These are phyloP conservation scores for Chloropsis hardwickii DNA, from an alignment of 2,113 vertebrate species.

Conservation along the genomic window DNA sequence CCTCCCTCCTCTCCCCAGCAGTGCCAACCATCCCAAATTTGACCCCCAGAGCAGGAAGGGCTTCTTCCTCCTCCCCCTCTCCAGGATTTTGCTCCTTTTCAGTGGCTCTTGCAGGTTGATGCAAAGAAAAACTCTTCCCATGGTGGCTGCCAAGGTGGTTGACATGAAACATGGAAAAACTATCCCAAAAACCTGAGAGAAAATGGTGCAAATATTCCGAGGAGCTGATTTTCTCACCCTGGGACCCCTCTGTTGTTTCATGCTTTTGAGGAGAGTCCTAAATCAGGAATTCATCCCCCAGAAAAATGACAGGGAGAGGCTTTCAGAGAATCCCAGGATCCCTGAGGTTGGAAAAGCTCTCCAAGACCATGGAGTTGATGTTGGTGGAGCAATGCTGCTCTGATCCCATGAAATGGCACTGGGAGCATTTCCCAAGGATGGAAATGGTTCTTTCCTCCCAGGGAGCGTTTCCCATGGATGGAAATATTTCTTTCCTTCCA, in stretches of 20 bases:
- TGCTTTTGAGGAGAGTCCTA: background rate
- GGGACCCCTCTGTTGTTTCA: background rate
- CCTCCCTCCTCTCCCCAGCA: background rate
- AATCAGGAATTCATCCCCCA: background rate
- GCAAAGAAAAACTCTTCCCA: background rate
- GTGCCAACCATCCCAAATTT: background rate
- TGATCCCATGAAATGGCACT: background rate
- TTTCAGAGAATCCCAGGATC: background rate
- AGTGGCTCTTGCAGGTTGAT: background rate
- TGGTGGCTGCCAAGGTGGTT: background rate
- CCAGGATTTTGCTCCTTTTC: background rate
- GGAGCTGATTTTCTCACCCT: background rate
- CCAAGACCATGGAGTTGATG: background rate
- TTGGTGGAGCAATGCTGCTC: background rate
- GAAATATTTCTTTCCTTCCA: background rate
- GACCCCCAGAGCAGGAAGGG: background rate
- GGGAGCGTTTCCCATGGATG: background rate
- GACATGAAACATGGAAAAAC: background rate
- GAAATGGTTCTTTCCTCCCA: background rate
- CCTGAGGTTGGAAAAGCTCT: background rate
- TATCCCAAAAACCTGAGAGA: background rate
- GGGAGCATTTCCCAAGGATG: background rate
- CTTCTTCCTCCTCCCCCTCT: background rate
- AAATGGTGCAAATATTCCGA: background rate
- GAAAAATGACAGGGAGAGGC: background rate